phyloP scores from a whole-genome alignment of 2,797 vertebrate genomes.

The Girardinus metallicus region DNA sequence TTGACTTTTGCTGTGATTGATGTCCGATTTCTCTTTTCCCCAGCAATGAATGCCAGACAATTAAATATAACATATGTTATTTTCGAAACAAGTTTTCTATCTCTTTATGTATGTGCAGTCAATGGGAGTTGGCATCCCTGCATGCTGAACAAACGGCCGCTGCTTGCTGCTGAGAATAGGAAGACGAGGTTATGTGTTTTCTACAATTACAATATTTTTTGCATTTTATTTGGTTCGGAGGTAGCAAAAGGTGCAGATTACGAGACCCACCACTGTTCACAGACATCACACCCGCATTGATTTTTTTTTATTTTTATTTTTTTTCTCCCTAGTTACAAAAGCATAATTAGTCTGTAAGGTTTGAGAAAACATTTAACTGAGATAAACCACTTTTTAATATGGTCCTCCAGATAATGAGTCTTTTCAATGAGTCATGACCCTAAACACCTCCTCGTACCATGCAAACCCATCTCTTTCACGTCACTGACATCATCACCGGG shows the following conservation, averaged over 20 bases:
- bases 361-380: not conserved
- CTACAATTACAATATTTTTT: not conserved
- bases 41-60: not conserved
- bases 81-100: not conserved
- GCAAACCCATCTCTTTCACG: conserved; percentile 43
- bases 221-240: not conserved
- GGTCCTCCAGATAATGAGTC: not conserved
- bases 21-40: not conserved
- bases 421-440: not conserved
- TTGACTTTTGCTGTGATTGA: not conserved
- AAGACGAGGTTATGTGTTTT: not conserved
- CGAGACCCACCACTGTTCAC: not conserved
- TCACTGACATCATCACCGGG: conserved; percentile 61
- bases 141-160: not conserved
- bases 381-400: too few relatives aligned
- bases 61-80: not conserved
- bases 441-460: conserved; percentile 28
- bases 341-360: not conserved
- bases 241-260: not conserved
- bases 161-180: not conserved
- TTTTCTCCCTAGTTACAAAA: not conserved
- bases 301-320: too few relatives aligned
- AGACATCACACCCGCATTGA: not conserved
- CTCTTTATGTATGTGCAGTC: not conserved
- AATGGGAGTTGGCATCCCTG: not conserved